A percentile compares a stretch with the other conserved stretches of the same genome.
These are phyloP conservation scores for Griposia aprilina DNA, from an alignment of 2,888 invertebrate genomes.

Conservation along the genomic window DNA sequence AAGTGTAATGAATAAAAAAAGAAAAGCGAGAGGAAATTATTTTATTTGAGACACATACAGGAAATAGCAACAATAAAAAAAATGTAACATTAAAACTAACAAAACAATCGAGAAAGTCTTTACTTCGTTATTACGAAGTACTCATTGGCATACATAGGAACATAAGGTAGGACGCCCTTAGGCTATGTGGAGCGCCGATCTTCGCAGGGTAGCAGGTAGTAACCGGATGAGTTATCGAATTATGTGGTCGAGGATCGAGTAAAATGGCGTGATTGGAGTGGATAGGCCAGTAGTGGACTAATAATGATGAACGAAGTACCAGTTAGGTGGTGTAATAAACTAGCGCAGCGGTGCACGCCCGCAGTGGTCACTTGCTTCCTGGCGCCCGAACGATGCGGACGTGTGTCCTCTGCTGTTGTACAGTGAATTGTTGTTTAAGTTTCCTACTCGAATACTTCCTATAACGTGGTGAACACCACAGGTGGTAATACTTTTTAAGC, in stretches of 20 bases:
- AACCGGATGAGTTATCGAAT: background rate
- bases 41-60: too few relatives aligned
- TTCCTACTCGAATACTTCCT: too few relatives aligned
- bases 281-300: background rate
- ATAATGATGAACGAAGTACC: background rate
- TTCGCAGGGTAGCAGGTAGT: background rate
- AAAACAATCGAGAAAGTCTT: background rate
- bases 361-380: too few relatives aligned
- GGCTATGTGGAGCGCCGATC: background rate
- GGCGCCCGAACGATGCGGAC: too few relatives aligned
- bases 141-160: background rate
- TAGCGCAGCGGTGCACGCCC: too few relatives aligned
- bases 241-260: background rate
- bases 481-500: too few relatives aligned
- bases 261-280: background rate
- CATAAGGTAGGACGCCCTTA: background rate
- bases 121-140: slow-evolving; percentile 5
- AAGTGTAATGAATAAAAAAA: background rate
- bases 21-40: background rate
- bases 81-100: background rate
- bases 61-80: background rate
- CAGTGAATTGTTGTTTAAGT: too few relatives aligned
- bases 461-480: too few relatives aligned
- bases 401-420: too few relatives aligned
- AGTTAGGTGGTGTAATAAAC: too few relatives aligned